Evolutionary conservation across 2,797 vertebrate species (phyloP).

Genomic region (Coranthus polyacanthus): DNA sequence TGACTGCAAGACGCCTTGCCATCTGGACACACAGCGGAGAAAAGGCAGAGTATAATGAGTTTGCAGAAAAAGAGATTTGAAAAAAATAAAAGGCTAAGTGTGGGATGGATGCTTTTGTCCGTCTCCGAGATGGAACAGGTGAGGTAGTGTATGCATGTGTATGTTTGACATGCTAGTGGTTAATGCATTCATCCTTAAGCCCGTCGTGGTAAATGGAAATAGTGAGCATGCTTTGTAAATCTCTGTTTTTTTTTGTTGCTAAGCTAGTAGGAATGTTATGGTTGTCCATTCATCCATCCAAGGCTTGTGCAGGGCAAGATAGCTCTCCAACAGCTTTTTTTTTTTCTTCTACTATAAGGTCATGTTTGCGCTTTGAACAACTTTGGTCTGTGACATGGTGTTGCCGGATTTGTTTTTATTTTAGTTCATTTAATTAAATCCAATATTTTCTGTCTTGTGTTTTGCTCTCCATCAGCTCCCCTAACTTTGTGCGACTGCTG

Average conservation of each 20-base stretch:
- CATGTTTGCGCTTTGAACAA: too few species aligned
- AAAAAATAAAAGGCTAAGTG: constrained; percentile 35
- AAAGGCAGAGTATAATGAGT: constrained; percentile 68
- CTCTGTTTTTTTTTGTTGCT: background rate
- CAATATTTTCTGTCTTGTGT: too few species aligned
- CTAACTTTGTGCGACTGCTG: too few species aligned
- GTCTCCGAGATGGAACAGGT: constrained; percentile 46
- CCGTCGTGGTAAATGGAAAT: background rate
- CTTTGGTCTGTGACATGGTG: too few species aligned
- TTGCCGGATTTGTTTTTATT: too few species aligned
- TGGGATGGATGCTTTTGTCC: constrained; percentile 40
- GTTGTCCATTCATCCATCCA: background rate
- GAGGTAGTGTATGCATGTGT: constrained; percentile 9
- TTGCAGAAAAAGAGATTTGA: constrained; percentile 55
- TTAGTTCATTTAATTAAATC: too few species aligned
- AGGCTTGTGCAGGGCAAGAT: background rate
- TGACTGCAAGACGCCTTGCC: constrained; percentile 76
- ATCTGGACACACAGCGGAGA: constrained; percentile 76
- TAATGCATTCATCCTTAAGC: background rate
- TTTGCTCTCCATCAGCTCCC: too few species aligned
- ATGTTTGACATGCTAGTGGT: too few species aligned
- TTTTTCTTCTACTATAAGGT: too few species aligned
- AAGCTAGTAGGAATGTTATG: too few species aligned
- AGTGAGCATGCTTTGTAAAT: background rate
- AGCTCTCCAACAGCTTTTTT: background rate